Evolutionary conservation across 2,113 vertebrate genomes (phyloP).

Genomic region (Lota lota): DNA sequence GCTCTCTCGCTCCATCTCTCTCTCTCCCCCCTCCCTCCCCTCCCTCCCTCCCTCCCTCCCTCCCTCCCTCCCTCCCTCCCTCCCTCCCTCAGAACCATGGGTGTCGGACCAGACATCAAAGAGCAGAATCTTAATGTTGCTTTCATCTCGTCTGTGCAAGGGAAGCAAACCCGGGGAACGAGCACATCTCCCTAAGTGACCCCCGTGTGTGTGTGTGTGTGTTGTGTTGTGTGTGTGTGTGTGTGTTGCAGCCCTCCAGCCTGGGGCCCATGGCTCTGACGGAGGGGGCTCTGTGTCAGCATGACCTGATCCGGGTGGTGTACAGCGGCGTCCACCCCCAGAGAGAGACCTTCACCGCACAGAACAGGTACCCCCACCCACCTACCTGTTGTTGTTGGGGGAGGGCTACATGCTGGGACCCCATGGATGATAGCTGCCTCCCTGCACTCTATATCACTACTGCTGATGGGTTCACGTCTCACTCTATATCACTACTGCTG

Average conservation of each 20-base stretch:
- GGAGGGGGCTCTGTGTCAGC: conserved; percentile 93
- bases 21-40: no score
- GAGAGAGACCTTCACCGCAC: conserved; percentile 97
- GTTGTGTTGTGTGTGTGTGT: conserved; percentile 6
- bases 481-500: no score
- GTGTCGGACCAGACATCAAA: background rate
- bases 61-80: background rate
- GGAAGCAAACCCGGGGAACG: background rate
- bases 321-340: conserved; percentile 97
- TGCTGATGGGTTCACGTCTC: no score
- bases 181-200: background rate
- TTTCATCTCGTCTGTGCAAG: background rate
- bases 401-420: no score
- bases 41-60: background rate
- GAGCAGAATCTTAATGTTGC: background rate
- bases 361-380: conserved; percentile 82
- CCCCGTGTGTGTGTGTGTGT: conserved; percentile 4
- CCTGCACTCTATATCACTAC: no score
- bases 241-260: conserved; percentile 81
- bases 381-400: background rate
- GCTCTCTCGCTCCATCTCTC: no score
- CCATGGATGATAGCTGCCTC: no score
- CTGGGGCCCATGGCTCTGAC: conserved; percentile 97
- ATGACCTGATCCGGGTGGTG: conserved; percentile 93
- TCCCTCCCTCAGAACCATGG: background rate